These are phyloP conservation scores for Ornithoptera alexandrae DNA, from an alignment of 2,888 invertebrate genomes.

Conservation along the genomic window DNA sequence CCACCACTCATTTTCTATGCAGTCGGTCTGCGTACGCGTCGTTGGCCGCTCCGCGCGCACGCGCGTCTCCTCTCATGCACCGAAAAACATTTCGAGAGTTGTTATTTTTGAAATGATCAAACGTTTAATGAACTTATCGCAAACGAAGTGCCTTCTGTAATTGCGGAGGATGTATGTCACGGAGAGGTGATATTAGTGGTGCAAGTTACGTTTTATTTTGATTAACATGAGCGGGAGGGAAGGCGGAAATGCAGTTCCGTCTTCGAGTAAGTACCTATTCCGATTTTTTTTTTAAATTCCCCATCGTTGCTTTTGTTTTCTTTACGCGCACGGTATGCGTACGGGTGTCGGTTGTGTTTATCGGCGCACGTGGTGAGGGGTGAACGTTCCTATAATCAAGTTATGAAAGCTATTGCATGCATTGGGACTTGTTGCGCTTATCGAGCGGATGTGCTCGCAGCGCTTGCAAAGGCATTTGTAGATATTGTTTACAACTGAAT, in stretches of 20 bases:
- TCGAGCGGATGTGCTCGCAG: conserved; percentile 66
- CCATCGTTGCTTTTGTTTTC: conserved; percentile 33
- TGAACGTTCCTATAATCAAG: conserved; percentile 40
- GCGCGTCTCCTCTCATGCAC: conserved; percentile 68
- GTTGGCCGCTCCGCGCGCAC: conserved; percentile 70
- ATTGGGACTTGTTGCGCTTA: conserved; percentile 60
- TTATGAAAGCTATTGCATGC: conserved; percentile 48
- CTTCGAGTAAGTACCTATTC: conserved; percentile 70
- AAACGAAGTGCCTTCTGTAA: conserved; percentile 59
- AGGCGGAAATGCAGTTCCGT: conserved; percentile 79
- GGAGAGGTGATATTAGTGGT: conserved; percentile 74
- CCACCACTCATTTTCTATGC: conserved; percentile 74
- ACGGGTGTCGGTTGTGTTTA: conserved; percentile 37
- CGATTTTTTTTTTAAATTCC: conserved; percentile 43
- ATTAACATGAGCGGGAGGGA: conserved; percentile 77
- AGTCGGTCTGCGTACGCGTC: conserved; percentile 77
- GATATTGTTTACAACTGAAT: conserved; percentile 69
- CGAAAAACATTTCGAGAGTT: conserved; percentile 57
- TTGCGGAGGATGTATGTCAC: conserved; percentile 65
- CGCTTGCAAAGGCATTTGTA: conserved; percentile 65
- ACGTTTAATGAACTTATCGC: conserved; percentile 52
- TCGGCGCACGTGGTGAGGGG: conserved; percentile 43
- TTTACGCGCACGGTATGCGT: conserved; percentile 31
- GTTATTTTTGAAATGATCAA: conserved; percentile 51
- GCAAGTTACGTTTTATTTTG: conserved; percentile 59